These are phyloP conservation scores for Yponomeuta cagnagella DNA, from an alignment of 2,888 invertebrate genomes.

Conservation along the genomic window DNA sequence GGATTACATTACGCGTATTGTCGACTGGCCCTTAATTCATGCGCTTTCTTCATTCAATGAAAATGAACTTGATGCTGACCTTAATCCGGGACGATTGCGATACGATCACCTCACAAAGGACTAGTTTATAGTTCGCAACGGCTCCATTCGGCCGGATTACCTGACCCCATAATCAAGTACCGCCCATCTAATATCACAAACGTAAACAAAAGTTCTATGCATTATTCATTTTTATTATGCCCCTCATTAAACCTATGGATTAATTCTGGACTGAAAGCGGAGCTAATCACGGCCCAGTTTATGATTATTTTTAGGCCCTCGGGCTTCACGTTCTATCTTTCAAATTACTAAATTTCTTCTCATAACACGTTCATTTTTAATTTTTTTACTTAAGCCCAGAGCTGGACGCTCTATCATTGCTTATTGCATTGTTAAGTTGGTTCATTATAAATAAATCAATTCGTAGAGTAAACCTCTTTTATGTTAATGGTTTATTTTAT, in stretches of 20 bases:
- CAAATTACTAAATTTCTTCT: slow-evolving; percentile 5
- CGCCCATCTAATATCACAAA: slow-evolving; percentile 21
- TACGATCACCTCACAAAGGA: slow-evolving; percentile 19
- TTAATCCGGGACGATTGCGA: slow-evolving; percentile 23
- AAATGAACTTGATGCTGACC: slow-evolving; percentile 25
- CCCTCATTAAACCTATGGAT: slow-evolving; percentile 13
- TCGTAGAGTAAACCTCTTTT: neutral
- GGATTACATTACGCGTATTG: slow-evolving; percentile 5
- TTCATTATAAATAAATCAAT: slow-evolving; percentile 2
- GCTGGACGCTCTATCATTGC: neutral
- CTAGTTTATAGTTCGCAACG: slow-evolving; percentile 19
- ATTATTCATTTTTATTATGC: slow-evolving; percentile 45
- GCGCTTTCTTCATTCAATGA: slow-evolving; percentile 30
- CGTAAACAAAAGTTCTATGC: slow-evolving; percentile 37
- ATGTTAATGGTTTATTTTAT: neutral
- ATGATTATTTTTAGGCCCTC: neutral
- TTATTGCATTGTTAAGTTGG: neutral
- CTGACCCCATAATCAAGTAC: slow-evolving; percentile 16
- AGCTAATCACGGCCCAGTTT: slow-evolving; percentile 36
- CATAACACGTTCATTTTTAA: neutral
- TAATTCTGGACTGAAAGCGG: slow-evolving; percentile 45
- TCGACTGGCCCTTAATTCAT: slow-evolving; percentile 7
- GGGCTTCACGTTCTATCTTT: neutral
- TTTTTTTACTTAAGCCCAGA: neutral
- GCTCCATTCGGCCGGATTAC: slow-evolving; percentile 6